Conservation (phyloP, 2,797 vertebrate genomes). For the Decapterus maruadsi region DNA sequence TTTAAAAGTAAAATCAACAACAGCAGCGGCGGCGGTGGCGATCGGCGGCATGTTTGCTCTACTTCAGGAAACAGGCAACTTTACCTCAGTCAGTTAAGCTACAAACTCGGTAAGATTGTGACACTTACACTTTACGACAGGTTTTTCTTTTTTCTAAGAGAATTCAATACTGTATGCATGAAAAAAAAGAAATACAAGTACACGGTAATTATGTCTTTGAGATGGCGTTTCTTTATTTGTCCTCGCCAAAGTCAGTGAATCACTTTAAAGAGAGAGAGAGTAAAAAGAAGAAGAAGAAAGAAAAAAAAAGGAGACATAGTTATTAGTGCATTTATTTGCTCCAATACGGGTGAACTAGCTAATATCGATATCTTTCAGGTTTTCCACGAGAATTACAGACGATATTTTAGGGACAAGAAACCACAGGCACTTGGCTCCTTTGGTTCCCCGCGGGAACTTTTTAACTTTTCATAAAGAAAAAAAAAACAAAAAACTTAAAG, state of each 20-base stretch:
- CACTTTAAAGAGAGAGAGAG: conserved; percentile 31
- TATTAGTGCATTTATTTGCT: conserved; percentile 58
- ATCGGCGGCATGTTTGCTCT: conserved; percentile 44
- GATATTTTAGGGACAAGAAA: conserved; percentile 64
- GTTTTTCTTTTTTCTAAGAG: conserved; percentile 34
- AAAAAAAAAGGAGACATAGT: conserved; percentile 30
- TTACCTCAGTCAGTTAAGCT: conserved; percentile 81
- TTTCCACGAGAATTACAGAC: conserved; percentile 56
- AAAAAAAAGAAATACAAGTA: conserved; percentile 30
- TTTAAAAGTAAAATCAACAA: too few relatives aligned
- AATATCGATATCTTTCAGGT: conserved; percentile 63
- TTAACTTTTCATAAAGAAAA: conserved; percentile 60
- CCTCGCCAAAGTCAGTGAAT: conserved; percentile 57
- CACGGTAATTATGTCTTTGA: conserved; percentile 48
- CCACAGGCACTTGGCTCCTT: conserved; percentile 62
- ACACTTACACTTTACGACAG: conserved; percentile 56
- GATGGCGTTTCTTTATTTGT: conserved; percentile 33
- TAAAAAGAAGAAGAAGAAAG: too few relatives aligned
- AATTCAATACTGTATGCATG: conserved; percentile 68
- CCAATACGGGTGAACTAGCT: conserved; percentile 73
- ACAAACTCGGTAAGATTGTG: conserved; percentile 61
- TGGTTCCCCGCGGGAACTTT: conserved; percentile 51
- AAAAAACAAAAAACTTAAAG: neutral
- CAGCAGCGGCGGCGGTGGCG: too few relatives aligned
- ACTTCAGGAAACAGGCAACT: conserved; percentile 79